A percentile compares a stretch with the other conserved stretches of the same genome.
Evolutionary conservation across 2,888 invertebrate species (phyloP).

Genomic region (Timema cristinae): DNA sequence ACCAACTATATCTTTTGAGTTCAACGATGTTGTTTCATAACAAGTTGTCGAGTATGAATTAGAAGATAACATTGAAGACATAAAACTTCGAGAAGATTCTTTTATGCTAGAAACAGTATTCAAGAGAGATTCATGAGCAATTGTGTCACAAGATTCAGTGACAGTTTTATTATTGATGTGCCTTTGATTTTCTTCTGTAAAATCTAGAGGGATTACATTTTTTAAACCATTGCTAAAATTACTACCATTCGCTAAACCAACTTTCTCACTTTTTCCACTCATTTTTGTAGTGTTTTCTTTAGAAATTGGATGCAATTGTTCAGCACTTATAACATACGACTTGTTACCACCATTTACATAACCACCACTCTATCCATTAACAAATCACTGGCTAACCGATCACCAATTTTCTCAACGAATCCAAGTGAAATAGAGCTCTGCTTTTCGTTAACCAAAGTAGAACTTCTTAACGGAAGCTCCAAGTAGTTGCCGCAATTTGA

Average conservation of each 20-base stretch:
- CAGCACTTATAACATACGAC: constrained; percentile 4
- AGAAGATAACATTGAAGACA: constrained; percentile 28
- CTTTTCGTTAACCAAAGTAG: neutral
- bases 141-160: neutral
- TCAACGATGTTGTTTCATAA: constrained; percentile 16
- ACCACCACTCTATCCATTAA: constrained; percentile 2
- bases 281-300: neutral
- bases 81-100: constrained; percentile 27
- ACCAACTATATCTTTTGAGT: constrained; percentile 17
- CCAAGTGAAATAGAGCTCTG: constrained; percentile 3
- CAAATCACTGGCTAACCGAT: constrained; percentile 3
- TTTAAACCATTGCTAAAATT: no score
- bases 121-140: constrained; percentile 19
- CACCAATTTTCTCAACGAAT: neutral
- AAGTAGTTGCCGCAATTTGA: constrained; percentile 26
- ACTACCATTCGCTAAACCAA: no score
- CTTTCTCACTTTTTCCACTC: neutral
- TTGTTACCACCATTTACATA: constrained; percentile 14
- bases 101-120: constrained; percentile 16
- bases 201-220: no score
- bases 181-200: no score
- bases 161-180: neutral
- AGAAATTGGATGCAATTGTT: neutral
- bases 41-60: constrained; percentile 17
- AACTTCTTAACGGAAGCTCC: constrained; percentile 11